Percentiles rank a stretch among this genome's conserved stretches.
Evolutionary conservation across 2,888 invertebrate genomes (phyloP).

Genomic region (Sylvicola fuscatus): DNA sequence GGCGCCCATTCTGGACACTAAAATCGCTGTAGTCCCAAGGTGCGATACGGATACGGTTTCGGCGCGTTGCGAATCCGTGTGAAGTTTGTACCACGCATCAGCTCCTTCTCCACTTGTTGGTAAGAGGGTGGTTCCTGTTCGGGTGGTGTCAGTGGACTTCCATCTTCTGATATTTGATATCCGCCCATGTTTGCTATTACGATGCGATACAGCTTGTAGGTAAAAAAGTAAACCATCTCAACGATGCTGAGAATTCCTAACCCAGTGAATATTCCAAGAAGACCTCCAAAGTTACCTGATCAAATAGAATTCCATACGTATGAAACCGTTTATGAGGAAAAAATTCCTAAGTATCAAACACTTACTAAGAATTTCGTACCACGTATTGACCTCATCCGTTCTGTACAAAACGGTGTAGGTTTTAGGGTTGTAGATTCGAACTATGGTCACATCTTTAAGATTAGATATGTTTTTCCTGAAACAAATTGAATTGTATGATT

Average conservation of each 20-base stretch:
- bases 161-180: neutral
- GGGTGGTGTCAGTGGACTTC: neutral
- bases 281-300: conserved; percentile 36
- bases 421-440: conserved; percentile 7
- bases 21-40: no score
- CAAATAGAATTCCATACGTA: no score
- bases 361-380: conserved; percentile 37
- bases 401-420: conserved; percentile 25
- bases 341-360: conserved; percentile 7
- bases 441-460: conserved; percentile 6
- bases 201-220: conserved; percentile 18
- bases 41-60: neutral
- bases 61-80: neutral
- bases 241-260: conserved; percentile 30
- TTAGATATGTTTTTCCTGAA: conserved; percentile 2
- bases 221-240: conserved; percentile 32
- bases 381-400: conserved; percentile 31
- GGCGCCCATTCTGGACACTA: neutral
- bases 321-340: neutral
- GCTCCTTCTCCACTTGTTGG: neutral
- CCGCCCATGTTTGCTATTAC: neutral
- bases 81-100: neutral
- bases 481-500: neutral
- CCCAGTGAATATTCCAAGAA: conserved; percentile 33
- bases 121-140: neutral